Base-by-base conservation (phyloP, 2,113 vertebrate genomes). In the Misgurnus mizolepis region DNA sequence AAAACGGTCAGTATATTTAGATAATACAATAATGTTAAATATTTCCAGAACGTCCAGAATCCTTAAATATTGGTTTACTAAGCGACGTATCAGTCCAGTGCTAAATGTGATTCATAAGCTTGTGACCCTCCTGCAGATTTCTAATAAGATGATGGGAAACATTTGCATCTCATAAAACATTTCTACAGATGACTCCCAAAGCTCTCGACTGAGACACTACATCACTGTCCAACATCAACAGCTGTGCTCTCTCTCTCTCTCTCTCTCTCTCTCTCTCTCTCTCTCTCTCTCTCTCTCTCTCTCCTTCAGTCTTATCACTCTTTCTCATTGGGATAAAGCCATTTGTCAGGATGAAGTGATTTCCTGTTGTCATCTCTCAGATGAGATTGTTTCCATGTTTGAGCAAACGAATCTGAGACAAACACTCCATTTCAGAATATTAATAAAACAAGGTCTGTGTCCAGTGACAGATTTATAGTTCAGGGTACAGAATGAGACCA, bases 131-230 rank as follows among this genome's bases (percentile, higher is more conserved):
- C 50, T 53, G 17, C 69, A 72, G 27, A 34, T 53, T n/a, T 56
- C 40, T 56, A 56, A 56, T 72, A 55, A 56, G 69, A 72, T 34
- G 55, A 50, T 72, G 53, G 55, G 39, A 73, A 18, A 39, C 70
- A 60, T 73, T 60, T 73, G 70, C 70, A 56, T 71, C 69, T 56
- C 69, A 71, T 73, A 60, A 72, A 73, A 60, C 70, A 60, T n/a
- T 73, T 58, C n/a, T 43, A 60, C 53, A 11, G 70, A 58, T 60
- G 70, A 73, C 14, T 71, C 34, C 69, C 69, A 18, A 58, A 58
- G 17, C 55, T 58, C 17, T 58, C 17, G n/a, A 18, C 55, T 18
- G 69, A 40, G 50, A 73, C n/a, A 41, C 70, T 73, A 12, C 55
- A 73, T 73, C 70, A 73, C 53, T 43, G 53, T 73, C 55, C 55